Evolutionary conservation across 2,797 vertebrate genomes (phyloP), one percentile per base, ranked within the genome.

Genomic region (Coreius guichenoti): DNA sequence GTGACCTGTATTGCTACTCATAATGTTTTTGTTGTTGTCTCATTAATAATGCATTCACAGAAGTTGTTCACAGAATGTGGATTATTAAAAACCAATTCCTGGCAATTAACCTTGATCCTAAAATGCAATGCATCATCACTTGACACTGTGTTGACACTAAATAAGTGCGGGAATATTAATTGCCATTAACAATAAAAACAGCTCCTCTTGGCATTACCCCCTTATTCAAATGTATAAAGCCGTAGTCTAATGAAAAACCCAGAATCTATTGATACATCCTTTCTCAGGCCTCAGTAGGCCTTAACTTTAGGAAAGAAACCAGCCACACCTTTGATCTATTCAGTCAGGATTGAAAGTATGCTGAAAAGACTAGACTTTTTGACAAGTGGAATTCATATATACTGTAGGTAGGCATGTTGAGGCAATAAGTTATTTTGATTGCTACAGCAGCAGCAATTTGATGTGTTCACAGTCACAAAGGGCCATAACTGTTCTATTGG

Each of bases 371-470:
- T 86, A 73, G 54, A 47, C 86, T 63, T 88, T 89, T 84, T 84
- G 86, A 39, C 26, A 43, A 89, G 47, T 68, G 73, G 65, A 11
- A 80, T 87, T 87, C 89, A 83, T 69, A 86, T 83, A 89, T 84
- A 89, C 86, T 70, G 23, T 86, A 29, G 65, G 23, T 89, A 84
- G 63, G 49, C 73, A 76, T 75, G 81, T 74, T 77, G 51, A 88
- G 80, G 85, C 73, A 86, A 74, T 90, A 90, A 81, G 84, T 90
- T 68, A 90, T 91, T 88, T 91, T 61, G 82, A 75, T 87, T 85
- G 88, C 89, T 82, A 54, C 2, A 88, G 86, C 82, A 73, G 33
- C 54, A 67, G 77, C 77, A 86, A 87, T 90, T 90, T 91, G 86
- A 56, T 86, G 45, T 54, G 74, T 54, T 77, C 56, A 81, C n/a